Conservation (phyloP, 64 coral and sea anemone species). For the Porites australiensis region DNA sequence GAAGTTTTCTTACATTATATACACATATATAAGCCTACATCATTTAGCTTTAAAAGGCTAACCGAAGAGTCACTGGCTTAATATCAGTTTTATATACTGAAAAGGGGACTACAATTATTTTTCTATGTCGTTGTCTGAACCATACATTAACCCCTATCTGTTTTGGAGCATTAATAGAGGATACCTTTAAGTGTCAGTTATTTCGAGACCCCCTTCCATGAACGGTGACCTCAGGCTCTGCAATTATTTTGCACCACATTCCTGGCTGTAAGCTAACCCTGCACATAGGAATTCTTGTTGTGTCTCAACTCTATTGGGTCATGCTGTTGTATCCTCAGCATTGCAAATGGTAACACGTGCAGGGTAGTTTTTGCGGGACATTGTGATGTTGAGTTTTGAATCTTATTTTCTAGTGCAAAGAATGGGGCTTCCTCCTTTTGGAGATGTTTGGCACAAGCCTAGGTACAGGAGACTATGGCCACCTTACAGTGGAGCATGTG, state of each 20-base stretch:
- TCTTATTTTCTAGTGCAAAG: conserved; percentile 6
- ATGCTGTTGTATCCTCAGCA: background rate
- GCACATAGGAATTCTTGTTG: background rate
- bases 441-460: background rate
- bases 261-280: background rate
- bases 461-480: conserved; percentile 4
- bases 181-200: background rate
- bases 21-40: too few species aligned
- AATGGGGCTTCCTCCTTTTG: background rate
- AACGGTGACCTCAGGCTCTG: too few species aligned
- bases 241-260: too few species aligned
- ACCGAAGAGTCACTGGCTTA: too few species aligned
- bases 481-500: conserved; percentile 5
- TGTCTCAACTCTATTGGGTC: background rate
- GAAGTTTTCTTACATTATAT: background rate
- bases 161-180: too few species aligned
- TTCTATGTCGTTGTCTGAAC: too few species aligned
- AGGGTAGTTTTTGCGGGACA: background rate
- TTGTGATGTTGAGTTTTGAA: background rate
- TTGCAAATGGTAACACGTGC: background rate
- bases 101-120: too few species aligned
- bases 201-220: background rate
- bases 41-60: too few species aligned
- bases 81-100: too few species aligned
- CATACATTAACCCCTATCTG: too few species aligned